A percentile compares a stretch with the other conserved stretches of the same genome.
Conservation (phyloP, 2,113 vertebrate genomes). For the Coptodon rendalli region DNA sequence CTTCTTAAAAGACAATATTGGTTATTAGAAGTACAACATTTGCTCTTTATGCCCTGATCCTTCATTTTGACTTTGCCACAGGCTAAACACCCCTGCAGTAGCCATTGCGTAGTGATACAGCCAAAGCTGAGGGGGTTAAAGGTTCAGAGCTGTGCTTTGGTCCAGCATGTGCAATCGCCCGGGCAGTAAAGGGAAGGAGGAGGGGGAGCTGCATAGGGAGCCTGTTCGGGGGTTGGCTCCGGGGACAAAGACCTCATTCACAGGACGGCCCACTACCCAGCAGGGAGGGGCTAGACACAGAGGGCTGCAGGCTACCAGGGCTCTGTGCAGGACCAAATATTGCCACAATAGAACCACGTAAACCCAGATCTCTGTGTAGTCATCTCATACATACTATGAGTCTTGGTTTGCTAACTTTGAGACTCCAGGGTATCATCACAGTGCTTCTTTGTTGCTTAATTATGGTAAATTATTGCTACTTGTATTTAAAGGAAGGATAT, state of each 20-base stretch:
- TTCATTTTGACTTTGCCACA: slow-evolving; percentile 3
- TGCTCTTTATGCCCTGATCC: background rate
- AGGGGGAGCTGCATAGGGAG: slow-evolving; percentile 35
- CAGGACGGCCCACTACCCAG: slow-evolving; percentile 35
- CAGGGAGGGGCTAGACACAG: slow-evolving; percentile 48
- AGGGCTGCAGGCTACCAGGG: slow-evolving; percentile 19
- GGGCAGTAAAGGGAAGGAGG: slow-evolving; percentile 2
- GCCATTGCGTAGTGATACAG: background rate
- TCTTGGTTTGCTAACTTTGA: background rate
- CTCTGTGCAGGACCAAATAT: slow-evolving; percentile 32
- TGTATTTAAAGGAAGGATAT: background rate
- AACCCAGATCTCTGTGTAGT: slow-evolving; percentile 9
- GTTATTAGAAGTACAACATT: slow-evolving; percentile 16
- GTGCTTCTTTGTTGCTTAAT: background rate
- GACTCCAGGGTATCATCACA: background rate
- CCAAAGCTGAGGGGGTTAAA: slow-evolving; percentile 55
- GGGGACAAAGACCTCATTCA: slow-evolving; percentile 71
- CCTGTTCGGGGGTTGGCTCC: slow-evolving; percentile 56
- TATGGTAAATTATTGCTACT: background rate
- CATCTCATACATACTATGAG: background rate
- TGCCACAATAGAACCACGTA: slow-evolving; percentile 10
- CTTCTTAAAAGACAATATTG: slow-evolving; percentile 21
- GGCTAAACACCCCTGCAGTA: background rate
- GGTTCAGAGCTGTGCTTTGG: slow-evolving; percentile 57
- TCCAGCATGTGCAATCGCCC: slow-evolving; percentile 42